Conservation (phyloP, 2,797 vertebrate species). For the Lophotriccus pileatus region DNA sequence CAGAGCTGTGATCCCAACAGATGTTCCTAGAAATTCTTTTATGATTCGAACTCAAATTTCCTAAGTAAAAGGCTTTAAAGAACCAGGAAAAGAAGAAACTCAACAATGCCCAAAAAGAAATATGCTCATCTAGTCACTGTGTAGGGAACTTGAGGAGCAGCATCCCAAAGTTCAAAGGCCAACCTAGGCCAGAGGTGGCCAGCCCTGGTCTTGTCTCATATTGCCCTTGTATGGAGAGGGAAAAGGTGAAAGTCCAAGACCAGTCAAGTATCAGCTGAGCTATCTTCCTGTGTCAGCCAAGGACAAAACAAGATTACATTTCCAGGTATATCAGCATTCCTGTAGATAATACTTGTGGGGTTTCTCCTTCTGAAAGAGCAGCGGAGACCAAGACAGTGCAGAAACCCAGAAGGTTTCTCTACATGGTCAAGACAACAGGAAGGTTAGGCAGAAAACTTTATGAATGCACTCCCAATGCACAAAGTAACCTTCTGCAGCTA, state of each 20-base stretch:
- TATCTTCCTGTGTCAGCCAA: not conserved
- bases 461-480: not conserved
- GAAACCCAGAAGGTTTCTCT: not conserved
- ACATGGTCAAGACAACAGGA: not conserved
- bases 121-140: not conserved
- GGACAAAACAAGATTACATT: not conserved
- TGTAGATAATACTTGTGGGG: not conserved
- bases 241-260: not conserved
- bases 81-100: not conserved
- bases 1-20: not conserved
- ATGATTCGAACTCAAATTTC: not conserved
- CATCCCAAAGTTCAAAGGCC: not conserved
- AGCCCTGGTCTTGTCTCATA: not conserved
- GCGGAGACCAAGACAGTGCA: not conserved
- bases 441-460: not conserved
- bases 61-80: not conserved
- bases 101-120: not conserved
- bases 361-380: not conserved
- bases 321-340: not conserved
- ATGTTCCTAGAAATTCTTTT: not conserved
- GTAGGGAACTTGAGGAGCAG: not conserved
- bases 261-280: not conserved
- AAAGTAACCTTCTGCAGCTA: not conserved
- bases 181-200: not conserved
- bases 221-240: not conserved